Evolutionary conservation across 2,888 invertebrate species (phyloP).

Genomic region (Unio pictorum): DNA sequence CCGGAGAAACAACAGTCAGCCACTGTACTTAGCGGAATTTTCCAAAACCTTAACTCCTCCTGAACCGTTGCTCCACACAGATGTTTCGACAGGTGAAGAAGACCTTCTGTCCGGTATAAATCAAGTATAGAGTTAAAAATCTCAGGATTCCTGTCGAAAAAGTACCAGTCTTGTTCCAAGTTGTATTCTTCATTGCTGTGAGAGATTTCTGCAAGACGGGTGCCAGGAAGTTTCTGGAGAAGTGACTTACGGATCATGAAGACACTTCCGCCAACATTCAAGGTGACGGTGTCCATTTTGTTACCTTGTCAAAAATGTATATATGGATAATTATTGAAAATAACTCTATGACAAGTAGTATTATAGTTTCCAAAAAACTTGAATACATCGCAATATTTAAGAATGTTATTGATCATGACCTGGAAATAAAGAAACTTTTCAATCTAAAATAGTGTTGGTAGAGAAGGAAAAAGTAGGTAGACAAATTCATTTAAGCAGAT

Average conservation of each 20-base stretch:
- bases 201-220: slow-evolving; percentile 20
- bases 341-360: no score
- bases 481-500: no score
- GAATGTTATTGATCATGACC: no score
- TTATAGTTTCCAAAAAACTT: no score
- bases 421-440: no score
- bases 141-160: slow-evolving; percentile 52
- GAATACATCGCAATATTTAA: no score
- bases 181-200: slow-evolving; percentile 13
- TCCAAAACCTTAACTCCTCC: slow-evolving; percentile 56
- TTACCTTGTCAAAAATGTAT: not conserved
- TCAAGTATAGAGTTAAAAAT: slow-evolving; percentile 50
- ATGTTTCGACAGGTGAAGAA: slow-evolving; percentile 51
- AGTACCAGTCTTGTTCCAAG: slow-evolving; percentile 27
- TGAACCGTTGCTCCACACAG: slow-evolving; percentile 50
- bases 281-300: slow-evolving; percentile 12
- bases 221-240: slow-evolving; percentile 22
- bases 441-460: no score
- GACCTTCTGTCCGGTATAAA: slow-evolving; percentile 41
- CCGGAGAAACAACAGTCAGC: slow-evolving; percentile 51
- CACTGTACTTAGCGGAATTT: slow-evolving; percentile 42
- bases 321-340: no score
- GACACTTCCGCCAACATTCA: slow-evolving; percentile 40
- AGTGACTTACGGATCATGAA: slow-evolving; percentile 27
- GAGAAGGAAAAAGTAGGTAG: no score